phyloP scores from a whole-genome alignment of 2,113 vertebrate genomes.

The Dinomys branickii region DNA sequence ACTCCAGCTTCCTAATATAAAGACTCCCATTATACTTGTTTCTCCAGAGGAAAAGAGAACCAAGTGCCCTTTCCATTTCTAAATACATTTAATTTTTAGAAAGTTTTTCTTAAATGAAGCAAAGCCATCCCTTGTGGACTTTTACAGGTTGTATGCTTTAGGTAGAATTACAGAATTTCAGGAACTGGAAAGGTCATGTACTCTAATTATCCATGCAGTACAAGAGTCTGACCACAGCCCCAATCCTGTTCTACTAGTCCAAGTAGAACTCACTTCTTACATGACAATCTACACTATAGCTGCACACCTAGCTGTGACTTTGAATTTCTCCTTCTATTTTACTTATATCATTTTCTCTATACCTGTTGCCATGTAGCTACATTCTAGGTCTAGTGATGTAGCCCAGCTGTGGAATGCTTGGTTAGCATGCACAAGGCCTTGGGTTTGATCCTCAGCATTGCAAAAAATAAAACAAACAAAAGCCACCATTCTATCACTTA shows the following conservation, averaged over 20 bases:
- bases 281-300: neutral
- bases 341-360: neutral
- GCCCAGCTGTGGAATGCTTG: neutral
- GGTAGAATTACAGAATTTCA: conserved; percentile 21
- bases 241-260: neutral
- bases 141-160: conserved; percentile 1
- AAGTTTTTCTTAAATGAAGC: conserved; percentile 19
- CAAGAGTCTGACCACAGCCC: neutral
- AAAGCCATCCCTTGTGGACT: neutral
- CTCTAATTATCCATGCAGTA: neutral
- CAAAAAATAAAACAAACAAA: neutral
- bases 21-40: neutral
- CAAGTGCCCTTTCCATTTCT: neutral
- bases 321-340: neutral
- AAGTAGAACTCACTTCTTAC: neutral
- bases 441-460: neutral
- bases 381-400: neutral
- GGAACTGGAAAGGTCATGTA: neutral
- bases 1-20: neutral
- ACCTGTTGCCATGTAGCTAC: neutral
- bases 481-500: neutral
- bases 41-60: conserved; percentile 32
- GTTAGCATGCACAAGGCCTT: neutral
- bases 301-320: neutral
- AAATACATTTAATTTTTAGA: conserved; percentile 53